These are phyloP conservation scores for Gymnogyps californianus DNA, from an alignment of 2,113 vertebrate genomes.

Conservation along the genomic window DNA sequence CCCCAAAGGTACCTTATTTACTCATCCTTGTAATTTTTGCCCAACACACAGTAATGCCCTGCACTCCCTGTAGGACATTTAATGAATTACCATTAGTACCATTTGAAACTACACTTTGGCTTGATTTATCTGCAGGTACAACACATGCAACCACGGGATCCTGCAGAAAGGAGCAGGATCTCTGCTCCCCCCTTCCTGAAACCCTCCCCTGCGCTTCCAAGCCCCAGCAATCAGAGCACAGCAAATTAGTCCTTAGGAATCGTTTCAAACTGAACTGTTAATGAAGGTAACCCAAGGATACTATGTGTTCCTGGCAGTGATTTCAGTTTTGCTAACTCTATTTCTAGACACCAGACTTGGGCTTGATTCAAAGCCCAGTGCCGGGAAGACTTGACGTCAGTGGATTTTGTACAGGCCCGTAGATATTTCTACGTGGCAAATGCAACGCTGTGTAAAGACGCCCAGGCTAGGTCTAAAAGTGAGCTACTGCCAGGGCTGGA, in stretches of 20 bases:
- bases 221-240: background rate
- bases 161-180: background rate
- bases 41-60: background rate
- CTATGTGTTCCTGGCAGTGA: background rate
- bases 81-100: background rate
- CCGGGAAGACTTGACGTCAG: background rate
- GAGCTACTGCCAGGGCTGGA: background rate
- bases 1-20: background rate
- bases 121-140: background rate
- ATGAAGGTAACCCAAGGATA: background rate
- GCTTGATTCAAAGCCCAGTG: background rate
- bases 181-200: background rate
- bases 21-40: background rate
- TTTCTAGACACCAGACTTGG: background rate
- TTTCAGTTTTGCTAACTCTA: background rate
- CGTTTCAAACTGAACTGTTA: background rate
- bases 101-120: background rate
- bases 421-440: background rate
- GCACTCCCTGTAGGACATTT: background rate
- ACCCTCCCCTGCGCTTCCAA: background rate
- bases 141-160: background rate
- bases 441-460: accelerated
- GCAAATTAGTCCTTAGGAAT: background rate
- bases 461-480: background rate
- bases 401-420: background rate